Evolutionary conservation across 2,113 vertebrate genomes (phyloP), one percentile per base, ranked within the genome.

Genomic region (Gasterosteus aculeatus): DNA sequence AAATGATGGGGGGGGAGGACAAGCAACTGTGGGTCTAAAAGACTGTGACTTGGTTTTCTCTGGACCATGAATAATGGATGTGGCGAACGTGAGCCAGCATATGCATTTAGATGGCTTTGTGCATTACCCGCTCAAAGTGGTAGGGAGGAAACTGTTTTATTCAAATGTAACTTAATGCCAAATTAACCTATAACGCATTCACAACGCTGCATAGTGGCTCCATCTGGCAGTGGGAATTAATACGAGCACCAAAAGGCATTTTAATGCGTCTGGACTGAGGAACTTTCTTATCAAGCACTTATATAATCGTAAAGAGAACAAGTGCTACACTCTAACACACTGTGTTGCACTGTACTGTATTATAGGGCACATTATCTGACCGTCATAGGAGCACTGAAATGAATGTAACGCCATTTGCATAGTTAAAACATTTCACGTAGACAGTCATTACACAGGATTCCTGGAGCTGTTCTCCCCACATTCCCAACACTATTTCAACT

Each of bases 11-110:
- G 47, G 47, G 77, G 2, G 39, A 74, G 76, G 69, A 89, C 46
- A 72, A 60, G 70, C 60, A 61, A 54, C 60, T 69, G 77, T 35
- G 73, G 58, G 58, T 77, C 81, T 78, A 84, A 74, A 78, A 81
- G 69, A 81, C 41, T 66, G 71, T 57, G 77, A 90, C 85, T 73
- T 77, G 64, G 75, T 87, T 85, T 85, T 65, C 72, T 78, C 31
- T 62, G 44, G 41, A 77, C 66, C 54, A 88, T 92, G 77, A 92
- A 92, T 92, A 88, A 93, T 92, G 82, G 73, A 93, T 91, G 85
- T 49, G 16, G 75, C 3, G 9, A 89, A 79, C 49, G 56, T 72
- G 64, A 88, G 81, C 83, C 87, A 85, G 83, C 76, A 79, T 75
- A 85, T 88, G 87, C 91, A 92, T 91, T 93, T 87, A 92, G 88